Evolutionary conservation across 2,888 invertebrate genomes (phyloP), one percentile per base, ranked within the genome.

Genomic region (Hypercompe scribonia): DNA sequence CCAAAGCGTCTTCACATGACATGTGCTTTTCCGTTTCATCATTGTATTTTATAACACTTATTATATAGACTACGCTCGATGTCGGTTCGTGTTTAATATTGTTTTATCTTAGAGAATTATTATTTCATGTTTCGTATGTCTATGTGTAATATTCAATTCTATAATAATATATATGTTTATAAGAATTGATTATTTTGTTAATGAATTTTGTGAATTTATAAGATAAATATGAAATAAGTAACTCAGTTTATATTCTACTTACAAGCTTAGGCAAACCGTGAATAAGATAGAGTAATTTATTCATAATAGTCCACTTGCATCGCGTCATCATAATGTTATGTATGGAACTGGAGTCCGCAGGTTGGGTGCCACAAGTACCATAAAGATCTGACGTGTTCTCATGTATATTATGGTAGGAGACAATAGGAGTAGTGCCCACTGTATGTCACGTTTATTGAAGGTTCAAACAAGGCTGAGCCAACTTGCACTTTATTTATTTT

Each of bases 221-320:
- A 81, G 83, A 82, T 82, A 84, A 78, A 82, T 85, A 85, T 85
- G 80, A 71, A 73, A 83, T 87, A 86, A 85, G 84, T 85, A 84
- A 83, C 84, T 87, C 83, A 79, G 83, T 88, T 84, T 79, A 83
- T 88, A 87, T 85, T 85, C 86, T 90, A 90, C 85, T 89, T 90
- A 90, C 90, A 87, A 85, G 86, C 86, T 86, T 90, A 91, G 86
- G 74, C 87, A 88, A 86, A 80, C 84, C 81, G 87, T 85, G 78
- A 82, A 87, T 82, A 83, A 83, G 77, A 81, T 83, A 87, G 84
- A 83, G 76, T 84, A 84, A 80, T 84, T 82, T 78, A 76, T 83
- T 85, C 81, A 80, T 85, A 84, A 78, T 79, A 83, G 84, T 84
- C 84, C 81, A 82, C 76, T 75, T 74, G 73, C 69, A 81, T 83